Evolutionary conservation across 2,797 vertebrate species (phyloP).

Genomic region (Diplodus puntazzo): DNA sequence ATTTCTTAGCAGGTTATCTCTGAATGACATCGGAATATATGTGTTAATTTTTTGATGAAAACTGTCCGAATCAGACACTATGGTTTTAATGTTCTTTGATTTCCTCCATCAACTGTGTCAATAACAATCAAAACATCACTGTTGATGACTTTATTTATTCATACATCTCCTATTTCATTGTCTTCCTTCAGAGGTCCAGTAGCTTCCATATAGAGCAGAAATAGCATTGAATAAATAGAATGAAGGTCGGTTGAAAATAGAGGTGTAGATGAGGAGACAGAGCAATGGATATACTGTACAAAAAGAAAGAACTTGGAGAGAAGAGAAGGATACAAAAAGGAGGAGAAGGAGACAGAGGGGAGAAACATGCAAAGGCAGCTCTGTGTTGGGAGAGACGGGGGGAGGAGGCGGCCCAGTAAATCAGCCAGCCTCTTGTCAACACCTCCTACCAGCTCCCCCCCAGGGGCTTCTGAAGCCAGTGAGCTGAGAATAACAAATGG

Average conservation of each 20-base stretch:
- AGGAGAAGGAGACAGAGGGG: conserved; percentile 33
- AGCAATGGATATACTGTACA: conserved; percentile 2
- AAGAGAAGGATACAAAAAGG: conserved; percentile 38
- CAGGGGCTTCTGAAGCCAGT: conserved; percentile 93
- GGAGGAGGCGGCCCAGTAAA: conserved; percentile 92
- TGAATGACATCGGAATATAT: neutral
- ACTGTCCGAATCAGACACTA: neutral
- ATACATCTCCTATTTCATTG: neutral
- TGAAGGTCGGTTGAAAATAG: conserved; percentile 19
- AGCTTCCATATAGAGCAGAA: neutral
- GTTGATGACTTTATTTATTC: neutral
- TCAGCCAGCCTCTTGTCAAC: conserved; percentile 98
- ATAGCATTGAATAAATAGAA: conserved; percentile 18
- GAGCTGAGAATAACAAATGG: conserved; percentile 99
- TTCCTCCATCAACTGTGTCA: neutral
- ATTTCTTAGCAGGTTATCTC: neutral
- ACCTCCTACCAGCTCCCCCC: conserved; percentile 83
- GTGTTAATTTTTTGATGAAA: too few species aligned
- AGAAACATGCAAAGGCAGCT: conserved; percentile 39
- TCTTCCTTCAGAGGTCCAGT: neutral
- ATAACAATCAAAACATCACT: neutral
- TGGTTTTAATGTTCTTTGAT: neutral
- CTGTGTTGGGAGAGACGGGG: conserved; percentile 39
- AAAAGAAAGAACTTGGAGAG: conserved; percentile 12
- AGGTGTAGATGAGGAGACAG: conserved; percentile 16